Percentiles rank a stretch among this genome's conserved stretches.
Conservation (phyloP, 2,113 vertebrate species). For the Chrysemys picta region DNA sequence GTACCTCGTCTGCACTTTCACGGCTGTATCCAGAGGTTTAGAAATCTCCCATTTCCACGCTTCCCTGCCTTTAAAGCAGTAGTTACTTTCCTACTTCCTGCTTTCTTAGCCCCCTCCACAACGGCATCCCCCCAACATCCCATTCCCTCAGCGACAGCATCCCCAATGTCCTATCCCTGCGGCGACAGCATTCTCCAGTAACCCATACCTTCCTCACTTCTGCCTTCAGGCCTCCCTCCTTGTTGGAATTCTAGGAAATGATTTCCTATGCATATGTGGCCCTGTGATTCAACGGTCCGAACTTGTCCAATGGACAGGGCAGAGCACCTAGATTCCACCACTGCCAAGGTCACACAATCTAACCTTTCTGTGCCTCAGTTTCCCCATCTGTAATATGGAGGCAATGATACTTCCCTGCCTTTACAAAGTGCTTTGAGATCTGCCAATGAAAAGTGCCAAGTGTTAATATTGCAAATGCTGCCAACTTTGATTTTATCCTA, state of each 20-base stretch:
- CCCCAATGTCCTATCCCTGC: neutral
- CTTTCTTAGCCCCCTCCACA: neutral
- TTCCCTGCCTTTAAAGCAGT: neutral
- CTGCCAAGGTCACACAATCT: neutral
- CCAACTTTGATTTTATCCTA: neutral
- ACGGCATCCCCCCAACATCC: neutral
- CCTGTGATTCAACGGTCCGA: neutral
- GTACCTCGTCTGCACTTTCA: neutral
- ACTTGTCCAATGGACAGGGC: neutral
- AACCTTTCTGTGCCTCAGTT: neutral
- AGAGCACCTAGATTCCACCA: neutral
- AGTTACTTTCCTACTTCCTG: neutral
- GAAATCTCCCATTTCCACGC: no score
- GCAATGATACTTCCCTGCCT: neutral
- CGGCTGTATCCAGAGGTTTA: neutral
- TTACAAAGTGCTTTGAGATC: neutral
- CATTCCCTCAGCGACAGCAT: neutral
- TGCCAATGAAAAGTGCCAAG: neutral
- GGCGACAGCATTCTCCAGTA: neutral
- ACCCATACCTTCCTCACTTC: neutral
- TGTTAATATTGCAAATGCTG: neutral
- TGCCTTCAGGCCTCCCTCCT: neutral
- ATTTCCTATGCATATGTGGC: neutral
- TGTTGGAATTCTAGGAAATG: neutral
- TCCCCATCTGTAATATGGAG: neutral